Evolutionary conservation across 2,888 invertebrate species (phyloP), one percentile per base, ranked within the genome.

Genomic region (Drosophila nr. medialis): DNA sequence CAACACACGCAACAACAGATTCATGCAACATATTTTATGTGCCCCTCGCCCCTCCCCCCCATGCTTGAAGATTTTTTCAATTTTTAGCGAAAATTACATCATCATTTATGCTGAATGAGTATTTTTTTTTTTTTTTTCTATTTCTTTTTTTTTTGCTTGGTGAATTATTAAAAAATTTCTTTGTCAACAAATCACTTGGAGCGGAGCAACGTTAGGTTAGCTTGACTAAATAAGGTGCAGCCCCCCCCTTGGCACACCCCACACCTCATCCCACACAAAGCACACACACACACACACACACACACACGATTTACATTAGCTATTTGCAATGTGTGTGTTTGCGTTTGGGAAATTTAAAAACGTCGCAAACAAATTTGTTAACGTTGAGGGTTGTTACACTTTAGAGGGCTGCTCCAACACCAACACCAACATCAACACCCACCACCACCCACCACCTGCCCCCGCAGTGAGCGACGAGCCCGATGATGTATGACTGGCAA

Each of bases 181-280:
- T 90, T 90, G 90, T 90, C 91, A 91, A 91, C 91, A 90, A 91
- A 90, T 90, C 91, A 90, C 86, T 90, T 89, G 68, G 82, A 64
- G 64, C 59, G 66, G 60, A 56, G 64, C 63, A 63, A 27, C 45
- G 66, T 64, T 50, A 63, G 67, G 68, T 56, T 56, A 77, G 69
- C 59, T 76, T 69, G 72, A 77, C 80, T 86, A 86, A 89, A 84
- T 86, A 89, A 86, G 87, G 85, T 80, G 75, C 72, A 75, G 67
- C 70, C 53, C 55, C 49, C 38, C n/a, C 21, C 13, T 10, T 11
- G 1, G 38, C 55, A 13, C 34, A 18, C 38, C n/a, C 1, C 49
- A 6, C 34, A 8, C n/a, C 8, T 11, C 8, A 29, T 10, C 5
- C 18, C 40, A n/a, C 58, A 50, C n/a, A 38, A 29, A 29, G 29